These are phyloP conservation scores for Rhynchophorus ferrugineus DNA, from an alignment of 1,140 invertebrate species.

Conservation along the genomic window DNA sequence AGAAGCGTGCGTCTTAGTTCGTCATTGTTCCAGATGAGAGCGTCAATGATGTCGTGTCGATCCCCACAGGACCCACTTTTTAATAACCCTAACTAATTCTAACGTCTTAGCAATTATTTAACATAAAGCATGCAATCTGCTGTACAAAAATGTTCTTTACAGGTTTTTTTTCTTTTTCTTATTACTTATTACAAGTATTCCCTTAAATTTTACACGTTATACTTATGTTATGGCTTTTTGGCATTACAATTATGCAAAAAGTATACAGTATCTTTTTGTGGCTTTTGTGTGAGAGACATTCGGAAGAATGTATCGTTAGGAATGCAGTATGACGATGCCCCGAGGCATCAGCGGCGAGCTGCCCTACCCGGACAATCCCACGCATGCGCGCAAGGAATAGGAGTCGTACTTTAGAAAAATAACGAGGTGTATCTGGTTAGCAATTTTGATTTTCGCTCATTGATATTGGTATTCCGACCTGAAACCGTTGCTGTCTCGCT, in stretches of 20 bases:
- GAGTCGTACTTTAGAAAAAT: neutral
- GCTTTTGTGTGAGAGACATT: constrained; percentile 5
- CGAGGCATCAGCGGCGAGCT: neutral
- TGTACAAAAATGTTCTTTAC: constrained; percentile 22
- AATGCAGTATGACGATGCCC: constrained; percentile 31
- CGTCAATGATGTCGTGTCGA: no score
- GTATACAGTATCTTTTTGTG: no score
- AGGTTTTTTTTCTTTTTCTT: constrained; percentile 6
- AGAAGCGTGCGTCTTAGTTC: no score
- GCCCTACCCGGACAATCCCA: neutral
- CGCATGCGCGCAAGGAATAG: constrained; percentile 11
- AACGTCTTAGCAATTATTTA: constrained; percentile 21
- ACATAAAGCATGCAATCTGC: constrained; percentile 19
- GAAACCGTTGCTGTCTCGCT: no score
- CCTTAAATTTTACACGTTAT: constrained; percentile 12
- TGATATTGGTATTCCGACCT: no score
- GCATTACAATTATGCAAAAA: no score
- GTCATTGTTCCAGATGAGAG: no score
- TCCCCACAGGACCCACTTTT: no score
- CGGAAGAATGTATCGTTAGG: constrained; percentile 31
- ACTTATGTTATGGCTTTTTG: constrained; percentile 20
- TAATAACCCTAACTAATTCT: constrained; percentile 12
- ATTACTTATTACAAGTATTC: constrained; percentile 7
- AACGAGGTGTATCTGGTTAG: no score
- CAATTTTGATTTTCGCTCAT: no score